Evolutionary conservation across 2,113 vertebrate genomes (phyloP), one percentile per base, ranked within the genome.

Genomic region (Barnardius zonarius): DNA sequence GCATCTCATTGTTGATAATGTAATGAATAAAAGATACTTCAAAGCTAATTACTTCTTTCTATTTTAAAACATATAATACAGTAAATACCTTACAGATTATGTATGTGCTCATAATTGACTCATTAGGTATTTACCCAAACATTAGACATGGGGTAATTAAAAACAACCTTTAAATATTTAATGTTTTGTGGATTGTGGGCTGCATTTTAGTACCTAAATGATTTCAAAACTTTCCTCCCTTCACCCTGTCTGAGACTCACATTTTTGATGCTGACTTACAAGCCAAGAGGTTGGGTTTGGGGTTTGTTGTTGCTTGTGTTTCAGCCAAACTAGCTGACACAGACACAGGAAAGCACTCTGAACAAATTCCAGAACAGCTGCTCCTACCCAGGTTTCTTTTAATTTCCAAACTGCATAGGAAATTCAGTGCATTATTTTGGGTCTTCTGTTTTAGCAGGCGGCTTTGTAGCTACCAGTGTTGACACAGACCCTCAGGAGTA

Each of bases 111-210:
- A 33, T 93, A 95, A 93, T 79, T 82, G 66, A 93, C 74, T 96
- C 78, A 84, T 87, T 82, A 93, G 52, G 86, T 87, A 49, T 94
- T 94, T 94, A 28, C 54, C 81, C 67, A 94, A 94, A 96, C 88
- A 96, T 84, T 87, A 93, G 39, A 44, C 57, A 54, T 9, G 24
- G 41, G 22, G 30, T 73, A 41, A 86, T 89, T 92, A 91, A 39
- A 70, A 91, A 75, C 48, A 79, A 85, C 49, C 52, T 92, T 91
- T 46, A 88, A 69, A 68, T 79, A 46, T 20, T 87, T 37, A 49
- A 1, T 19, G 14, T 63, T 93, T 85, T 69, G 30, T 67, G 73
- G 66, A 92, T 69, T 66, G 44, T 73, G 70, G 28, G 37, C 33
- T 79, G 49, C 27, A 33, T 64, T 95, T 94, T 41, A 88, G 35